Conservation (phyloP, 92 coral and sea anemone genomes). For the Zoanthus gigantus region DNA sequence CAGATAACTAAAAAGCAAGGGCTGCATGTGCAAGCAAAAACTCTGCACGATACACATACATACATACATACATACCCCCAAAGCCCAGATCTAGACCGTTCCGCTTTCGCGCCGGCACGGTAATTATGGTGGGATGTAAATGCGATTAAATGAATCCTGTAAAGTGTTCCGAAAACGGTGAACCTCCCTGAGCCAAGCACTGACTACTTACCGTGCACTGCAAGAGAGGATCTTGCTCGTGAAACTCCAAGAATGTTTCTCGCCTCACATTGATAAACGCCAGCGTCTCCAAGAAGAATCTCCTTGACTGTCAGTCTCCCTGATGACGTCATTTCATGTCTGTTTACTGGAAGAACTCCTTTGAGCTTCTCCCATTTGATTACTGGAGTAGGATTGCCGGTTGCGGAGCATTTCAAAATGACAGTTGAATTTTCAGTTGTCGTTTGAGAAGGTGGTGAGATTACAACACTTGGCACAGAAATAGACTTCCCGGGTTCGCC, state of each 20-base stretch:
- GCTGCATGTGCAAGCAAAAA: too few species aligned
- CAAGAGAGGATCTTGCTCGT: not conserved
- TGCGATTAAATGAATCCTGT: not conserved
- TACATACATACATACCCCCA: too few species aligned
- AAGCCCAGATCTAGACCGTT: too few species aligned
- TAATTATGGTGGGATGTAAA: not conserved
- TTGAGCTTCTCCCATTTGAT: conserved; percentile 15
- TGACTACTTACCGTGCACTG: not conserved
- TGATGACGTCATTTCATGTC: not conserved
- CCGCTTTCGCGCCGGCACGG: too few species aligned
- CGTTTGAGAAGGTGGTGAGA: conserved; percentile 13
- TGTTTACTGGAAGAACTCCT: conserved; percentile 18
- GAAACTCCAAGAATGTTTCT: conserved; percentile 27
- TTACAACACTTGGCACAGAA: conserved; percentile 9
- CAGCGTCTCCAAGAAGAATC: not conserved
- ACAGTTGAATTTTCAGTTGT: not conserved
- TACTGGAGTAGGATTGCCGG: conserved; percentile 22
- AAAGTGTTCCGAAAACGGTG: not conserved
- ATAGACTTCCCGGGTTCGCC: conserved; percentile 15
- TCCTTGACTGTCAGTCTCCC: not conserved
- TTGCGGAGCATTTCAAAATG: conserved; percentile 4
- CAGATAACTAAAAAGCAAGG: too few species aligned
- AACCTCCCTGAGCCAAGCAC: not conserved
- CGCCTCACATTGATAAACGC: conserved; percentile 19
- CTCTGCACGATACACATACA: too few species aligned